Evolutionary conservation across 35 echinoderm and acorn worm species (phyloP), one percentile per base, ranked within the genome.

Genomic region (Acanthaster planci): DNA sequence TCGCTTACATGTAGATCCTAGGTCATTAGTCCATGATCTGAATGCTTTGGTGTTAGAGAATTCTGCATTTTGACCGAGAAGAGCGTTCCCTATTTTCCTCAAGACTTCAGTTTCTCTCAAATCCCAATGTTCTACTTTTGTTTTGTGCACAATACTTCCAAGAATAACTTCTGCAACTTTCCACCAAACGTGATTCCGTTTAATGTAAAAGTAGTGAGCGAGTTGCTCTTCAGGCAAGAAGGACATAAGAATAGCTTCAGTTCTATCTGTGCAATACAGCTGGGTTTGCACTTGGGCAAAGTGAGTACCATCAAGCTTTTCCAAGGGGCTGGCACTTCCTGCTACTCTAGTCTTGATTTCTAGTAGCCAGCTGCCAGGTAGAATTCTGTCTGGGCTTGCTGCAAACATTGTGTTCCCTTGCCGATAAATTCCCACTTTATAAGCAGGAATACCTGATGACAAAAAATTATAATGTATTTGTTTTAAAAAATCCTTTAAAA

Each of bases 311-410:
- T 56, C 53, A 14, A 56, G 53, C 53, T n/a, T 56, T n/a, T 56
- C 53, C 53, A 56, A n/a, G 1, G 53, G 53, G 53, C 53, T n/a
- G 22, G 14, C 0, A 56, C 53, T 56, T n/a, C 53, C 53, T 56
- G 53, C 53, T 56, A n/a, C 22, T 56, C 53, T 56, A 17, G 53
- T 56, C 53, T 56, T 56, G 14, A 56, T 56, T 56, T 56, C 53
- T 17, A 56, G 53, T n/a, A 56, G 22, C 53, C 53, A 56, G 53
- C 53, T 56, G 14, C 53, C 53, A 14, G 53, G 53, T 17, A 56
- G 53, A 56, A 56, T n/a, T 56, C 53, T 56, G 53, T 56, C 53
- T 56, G 53, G 53, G 22, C 53, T 56, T 56, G 53, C 53, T 17
- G 14, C 53, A 56, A 56, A 56, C 14, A 56, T n/a, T 56, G 53